Evolutionary conservation across 1,140 invertebrate genomes (phyloP).

Genomic region (Drosophila obscura): DNA sequence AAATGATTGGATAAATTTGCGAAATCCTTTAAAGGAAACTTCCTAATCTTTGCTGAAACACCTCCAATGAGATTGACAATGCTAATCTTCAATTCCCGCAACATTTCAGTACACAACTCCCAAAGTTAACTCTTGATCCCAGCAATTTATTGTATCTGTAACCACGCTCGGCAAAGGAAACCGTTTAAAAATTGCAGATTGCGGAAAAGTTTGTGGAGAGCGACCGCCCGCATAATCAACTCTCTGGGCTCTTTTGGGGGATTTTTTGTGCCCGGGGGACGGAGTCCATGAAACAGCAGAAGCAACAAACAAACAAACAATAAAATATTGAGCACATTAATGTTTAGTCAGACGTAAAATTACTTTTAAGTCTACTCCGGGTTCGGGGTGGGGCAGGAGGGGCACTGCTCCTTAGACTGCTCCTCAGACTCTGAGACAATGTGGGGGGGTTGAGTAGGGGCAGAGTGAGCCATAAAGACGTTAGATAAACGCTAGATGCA

Average conservation of each 20-base stretch:
- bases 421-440: conserved; percentile 37
- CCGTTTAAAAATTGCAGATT: conserved; percentile 51
- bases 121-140: conserved; percentile 22
- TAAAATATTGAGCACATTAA: conserved; percentile 84
- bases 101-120: background rate
- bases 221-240: conserved; percentile 70
- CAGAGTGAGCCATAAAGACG: conserved; percentile 65
- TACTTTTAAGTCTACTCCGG: conserved; percentile 83
- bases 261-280: conserved; percentile 15
- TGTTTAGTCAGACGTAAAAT: conserved; percentile 84
- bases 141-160: conserved; percentile 36
- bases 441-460: conserved; percentile 7
- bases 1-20: too few relatives aligned
- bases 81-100: background rate
- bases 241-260: conserved; percentile 35
- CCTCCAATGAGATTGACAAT: background rate
- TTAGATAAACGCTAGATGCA: conserved; percentile 80
- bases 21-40: too few relatives aligned
- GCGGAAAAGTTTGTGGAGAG: conserved; percentile 41
- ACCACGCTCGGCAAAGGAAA: background rate
- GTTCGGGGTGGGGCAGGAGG: conserved; percentile 10
- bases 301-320: conserved; percentile 80
- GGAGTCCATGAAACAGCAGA: conserved; percentile 57
- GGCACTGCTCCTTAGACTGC: background rate
- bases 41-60: background rate